Percentiles rank a stretch among this genome's conserved stretches.
These are phyloP conservation scores for Polypedilum vanderplanki DNA, from an alignment of 1,140 invertebrate genomes.

Conservation along the genomic window DNA sequence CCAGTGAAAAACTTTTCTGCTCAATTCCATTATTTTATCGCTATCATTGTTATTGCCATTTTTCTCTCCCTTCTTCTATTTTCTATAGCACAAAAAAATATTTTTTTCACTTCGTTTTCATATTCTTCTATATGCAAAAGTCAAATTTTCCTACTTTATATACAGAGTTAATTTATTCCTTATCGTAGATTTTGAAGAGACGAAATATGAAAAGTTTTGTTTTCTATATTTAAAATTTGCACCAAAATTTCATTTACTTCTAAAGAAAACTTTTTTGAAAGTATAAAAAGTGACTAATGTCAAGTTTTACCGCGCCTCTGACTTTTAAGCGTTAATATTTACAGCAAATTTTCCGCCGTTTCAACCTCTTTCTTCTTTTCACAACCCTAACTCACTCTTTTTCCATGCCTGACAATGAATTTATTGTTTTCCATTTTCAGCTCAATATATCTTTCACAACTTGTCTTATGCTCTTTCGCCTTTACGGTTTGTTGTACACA, in stretches of 20 bases:
- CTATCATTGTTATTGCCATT: slow-evolving; percentile 24
- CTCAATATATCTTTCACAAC: slow-evolving; percentile 26
- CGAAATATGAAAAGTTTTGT: too few species aligned
- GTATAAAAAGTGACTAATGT: too few species aligned
- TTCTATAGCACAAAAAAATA: not conserved
- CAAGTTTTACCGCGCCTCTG: too few species aligned
- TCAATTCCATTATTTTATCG: slow-evolving; percentile 20
- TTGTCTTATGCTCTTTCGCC: slow-evolving; percentile 21
- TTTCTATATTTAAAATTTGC: too few species aligned
- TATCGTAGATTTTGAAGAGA: too few species aligned
- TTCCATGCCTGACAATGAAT: slow-evolving; percentile 15
- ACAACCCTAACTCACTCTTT: not conserved
- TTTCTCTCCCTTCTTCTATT: not conserved
- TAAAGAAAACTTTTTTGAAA: too few species aligned
- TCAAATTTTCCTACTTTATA: too few species aligned
- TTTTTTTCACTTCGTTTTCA: not conserved
- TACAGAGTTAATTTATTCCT: too few species aligned
- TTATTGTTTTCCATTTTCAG: slow-evolving; percentile 27
- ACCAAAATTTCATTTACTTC: too few species aligned
- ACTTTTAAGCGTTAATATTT: too few species aligned
- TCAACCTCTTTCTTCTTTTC: too few species aligned
- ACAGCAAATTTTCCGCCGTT: too few species aligned
- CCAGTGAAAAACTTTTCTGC: not conserved
- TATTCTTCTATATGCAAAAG: not conserved
- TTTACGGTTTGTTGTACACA: slow-evolving; percentile 17